Conservation (phyloP, 2,113 vertebrate genomes). For the Sceloporus tristichus region DNA sequence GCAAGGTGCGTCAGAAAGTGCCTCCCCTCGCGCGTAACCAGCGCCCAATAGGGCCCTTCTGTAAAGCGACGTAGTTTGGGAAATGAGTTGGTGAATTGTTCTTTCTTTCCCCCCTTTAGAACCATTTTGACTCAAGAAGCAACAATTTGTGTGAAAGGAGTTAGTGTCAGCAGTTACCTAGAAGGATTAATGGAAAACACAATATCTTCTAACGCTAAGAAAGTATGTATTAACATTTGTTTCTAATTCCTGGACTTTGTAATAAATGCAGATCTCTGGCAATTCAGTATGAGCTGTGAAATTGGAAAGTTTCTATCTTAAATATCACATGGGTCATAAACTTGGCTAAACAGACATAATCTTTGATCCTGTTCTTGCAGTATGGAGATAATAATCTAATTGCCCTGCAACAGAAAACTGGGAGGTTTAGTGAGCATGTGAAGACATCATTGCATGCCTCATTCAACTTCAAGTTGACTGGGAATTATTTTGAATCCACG, state of each 20-base stretch:
- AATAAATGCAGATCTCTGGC: background rate
- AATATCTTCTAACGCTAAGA: constrained; percentile 93
- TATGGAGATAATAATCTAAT: background rate
- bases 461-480: background rate
- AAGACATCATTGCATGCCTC: background rate
- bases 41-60: too few relatives aligned
- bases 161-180: constrained; percentile 96
- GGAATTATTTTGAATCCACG: too few relatives aligned
- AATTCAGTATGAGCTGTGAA: background rate
- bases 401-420: background rate
- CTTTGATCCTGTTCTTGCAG: background rate
- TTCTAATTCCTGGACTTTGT: background rate
- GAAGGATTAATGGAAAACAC: constrained; percentile 95
- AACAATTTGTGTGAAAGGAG: constrained; percentile 95
- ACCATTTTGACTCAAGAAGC: constrained; percentile 96
- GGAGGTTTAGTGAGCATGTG: background rate
- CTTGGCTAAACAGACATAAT: background rate
- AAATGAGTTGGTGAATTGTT: background rate
- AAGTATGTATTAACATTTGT: constrained; percentile 80
- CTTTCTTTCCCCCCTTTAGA: constrained; percentile 74
- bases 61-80: background rate
- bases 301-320: background rate
- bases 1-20: too few relatives aligned
- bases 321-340: background rate
- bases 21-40: too few relatives aligned